Base-by-base conservation (phyloP, 1,140 invertebrate genomes). In the Nixonia krombeini region DNA sequence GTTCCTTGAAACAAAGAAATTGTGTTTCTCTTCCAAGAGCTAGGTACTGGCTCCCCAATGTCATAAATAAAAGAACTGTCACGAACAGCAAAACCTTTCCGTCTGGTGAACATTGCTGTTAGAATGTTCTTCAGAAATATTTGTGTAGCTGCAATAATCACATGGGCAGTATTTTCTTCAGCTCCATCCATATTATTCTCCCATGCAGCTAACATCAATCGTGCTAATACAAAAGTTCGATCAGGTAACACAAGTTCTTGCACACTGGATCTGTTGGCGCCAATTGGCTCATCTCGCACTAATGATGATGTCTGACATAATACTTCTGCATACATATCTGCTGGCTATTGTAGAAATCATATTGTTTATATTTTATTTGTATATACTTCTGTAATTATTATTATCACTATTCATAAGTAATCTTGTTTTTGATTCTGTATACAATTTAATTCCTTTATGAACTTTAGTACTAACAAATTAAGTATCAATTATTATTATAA, bases 161-260 rank as follows among this genome's bases (percentile, higher is more conserved):
- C 86, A 55, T 91, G 89, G 1, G 92, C 91, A 9, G 91, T 92
- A 66, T 88, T 89, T 72, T 93, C 91, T 59, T 93, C 90, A 23
- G 92, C 92, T 17, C 90, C 91, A 56, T 93, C 90, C 21, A 95
- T 86, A 4, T 92, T 93, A 33, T 89, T 87, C 70, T 95, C 93
- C 93, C 93, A 95, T 12, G 93, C 92, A 31, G 91, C 90, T 3
- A 95, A 86, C 83, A 94, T 87, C 58, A 95, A 88, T 53, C 93
- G 86, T 0, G 93, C 93, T 50, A 93, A 87, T 1, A 94, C 89
- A 64, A 94, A 88, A 0, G 91, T 91, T 33, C 89, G 87, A 79
- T 94, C 93, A 3, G 93, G 93, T 26, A 95, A 74, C 49, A 91
- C 89, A 51, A 90, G 83, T 79, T 90, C 91, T 84, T 90, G 88